A percentile compares a stretch with the other conserved stretches of the same genome.
Evolutionary conservation across 2,113 vertebrate genomes (phyloP).

Genomic region (Neoarius graeffei): DNA sequence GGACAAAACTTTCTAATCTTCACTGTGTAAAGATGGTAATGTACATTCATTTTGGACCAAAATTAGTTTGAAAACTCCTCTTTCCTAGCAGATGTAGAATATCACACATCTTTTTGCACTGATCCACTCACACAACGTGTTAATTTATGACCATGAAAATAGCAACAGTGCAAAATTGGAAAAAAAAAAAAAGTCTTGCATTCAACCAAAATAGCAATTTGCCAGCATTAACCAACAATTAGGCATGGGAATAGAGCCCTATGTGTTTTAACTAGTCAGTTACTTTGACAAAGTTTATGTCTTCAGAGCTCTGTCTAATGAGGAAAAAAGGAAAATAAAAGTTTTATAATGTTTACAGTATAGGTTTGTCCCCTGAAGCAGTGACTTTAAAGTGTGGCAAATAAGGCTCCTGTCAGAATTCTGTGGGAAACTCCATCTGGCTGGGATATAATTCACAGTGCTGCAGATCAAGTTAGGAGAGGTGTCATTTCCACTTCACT

Average conservation of each 20-base stretch:
- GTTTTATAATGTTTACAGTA: constrained; percentile 14
- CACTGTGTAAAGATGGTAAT: not conserved
- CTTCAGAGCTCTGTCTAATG: not conserved
- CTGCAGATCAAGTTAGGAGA: constrained; percentile 45
- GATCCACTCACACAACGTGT: not conserved
- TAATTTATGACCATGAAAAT: not conserved
- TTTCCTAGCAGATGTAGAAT: not conserved
- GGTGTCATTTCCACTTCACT: constrained; percentile 49
- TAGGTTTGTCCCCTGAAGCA: constrained; percentile 24
- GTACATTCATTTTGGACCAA: not conserved
- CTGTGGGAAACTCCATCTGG: constrained; percentile 54
- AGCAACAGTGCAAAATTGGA: not conserved
- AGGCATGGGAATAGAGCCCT: not conserved
- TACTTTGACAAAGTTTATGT: not conserved
- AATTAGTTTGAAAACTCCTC: not conserved
- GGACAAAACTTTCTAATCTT: not conserved
- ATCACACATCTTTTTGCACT: not conserved
- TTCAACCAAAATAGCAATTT: not conserved
- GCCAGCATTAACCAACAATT: not conserved
- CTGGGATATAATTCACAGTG: constrained; percentile 43
- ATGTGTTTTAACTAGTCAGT: not conserved
- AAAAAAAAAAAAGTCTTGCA: not conserved
- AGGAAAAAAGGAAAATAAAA: not conserved
- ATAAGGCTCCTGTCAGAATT: constrained; percentile 48
- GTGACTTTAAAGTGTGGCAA: constrained; percentile 33